Base-by-base conservation (phyloP, 1,140 invertebrate genomes). In the Hirudo medicinalis region DNA sequence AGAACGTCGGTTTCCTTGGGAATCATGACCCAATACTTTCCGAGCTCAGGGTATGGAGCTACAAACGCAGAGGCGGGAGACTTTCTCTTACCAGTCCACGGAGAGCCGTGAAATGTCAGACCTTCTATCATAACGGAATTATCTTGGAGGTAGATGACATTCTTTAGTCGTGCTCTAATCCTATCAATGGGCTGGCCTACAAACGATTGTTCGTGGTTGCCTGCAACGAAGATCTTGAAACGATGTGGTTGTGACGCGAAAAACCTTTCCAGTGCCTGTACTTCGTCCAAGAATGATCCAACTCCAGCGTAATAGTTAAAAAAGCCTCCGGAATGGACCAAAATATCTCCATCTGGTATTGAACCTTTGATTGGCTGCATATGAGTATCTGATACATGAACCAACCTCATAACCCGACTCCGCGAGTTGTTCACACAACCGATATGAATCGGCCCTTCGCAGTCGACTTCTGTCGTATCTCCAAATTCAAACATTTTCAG, bases 361-460 rank as follows among this genome's bases (percentile, higher is more conserved):
- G 74, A n/a, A 43, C 54, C 71, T 70, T 63, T 53, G n/a, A 73
- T 72, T 36, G 77, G 77, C 22, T 72, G 22, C 57, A 75, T 15
- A 54, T 78, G 78, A 15, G 78, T 78, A 67, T 78, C 78, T 20
- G 77, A 78, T 17, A 78, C 76, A 68, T 78, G 78, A 3, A 78
- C 78, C 17, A 78, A 36, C n/a, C 69, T 36, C 36, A 70, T 3
- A 0, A 70, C 69, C n/a, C 69, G 69, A 53, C 32, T 49, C 13
- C 53, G 40, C 15, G 69, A 25, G 25, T 70, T 70, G 43, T 49
- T 49, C 17, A 53, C n/a, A 22, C 69, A 70, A 20, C 69, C 69
- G 19, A 70, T 49, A 17, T 49, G 40, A 22, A 36, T 49, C 17
- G 69, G 69, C 6, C 22, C 43, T 17, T 54, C 69, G 57, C 22